Evolutionary conservation across 1,140 invertebrate species (phyloP).

Genomic region (Cecropterus lyciades): DNA sequence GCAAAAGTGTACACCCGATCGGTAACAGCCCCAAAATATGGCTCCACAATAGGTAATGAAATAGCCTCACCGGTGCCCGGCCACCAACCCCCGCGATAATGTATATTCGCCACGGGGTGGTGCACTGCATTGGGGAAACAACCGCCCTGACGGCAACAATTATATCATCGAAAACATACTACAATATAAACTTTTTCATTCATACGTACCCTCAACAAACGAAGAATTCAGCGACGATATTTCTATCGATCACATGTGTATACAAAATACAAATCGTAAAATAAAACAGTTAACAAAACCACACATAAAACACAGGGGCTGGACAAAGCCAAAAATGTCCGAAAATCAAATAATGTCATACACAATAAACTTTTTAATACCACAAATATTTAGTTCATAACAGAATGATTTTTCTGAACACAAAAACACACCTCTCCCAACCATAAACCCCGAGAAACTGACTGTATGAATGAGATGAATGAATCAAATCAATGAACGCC

Average conservation of each 20-base stretch:
- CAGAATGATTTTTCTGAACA: conserved; percentile 31
- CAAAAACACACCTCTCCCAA: conserved; percentile 33
- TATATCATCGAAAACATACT: conserved; percentile 30
- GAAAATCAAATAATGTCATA: conserved; percentile 26
- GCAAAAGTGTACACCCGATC: conserved; percentile 37
- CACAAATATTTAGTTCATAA: conserved; percentile 39
- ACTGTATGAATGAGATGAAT: conserved; percentile 41
- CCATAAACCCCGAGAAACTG: conserved; percentile 51
- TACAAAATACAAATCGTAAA: conserved; percentile 56
- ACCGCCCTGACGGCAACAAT: conserved; percentile 33
- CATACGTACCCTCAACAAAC: conserved; percentile 66
- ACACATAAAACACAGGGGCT: conserved; percentile 19
- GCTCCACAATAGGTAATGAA: conserved; percentile 60
- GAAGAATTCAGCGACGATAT: conserved; percentile 52
- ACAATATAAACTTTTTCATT: conserved; percentile 56
- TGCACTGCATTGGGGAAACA: conserved; percentile 53
- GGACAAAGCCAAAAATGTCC: neutral
- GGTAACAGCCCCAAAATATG: conserved; percentile 51
- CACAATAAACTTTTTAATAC: conserved; percentile 29
- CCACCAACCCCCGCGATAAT: conserved; percentile 64
- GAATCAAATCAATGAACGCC: conserved; percentile 42
- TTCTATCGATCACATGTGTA: conserved; percentile 76
- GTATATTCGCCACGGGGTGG: conserved; percentile 66
- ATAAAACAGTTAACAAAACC: conserved; percentile 29
- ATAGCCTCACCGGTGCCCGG: conserved; percentile 48